Base-by-base conservation (phyloP, 1,140 invertebrate species). In the Nebria ingens region DNA sequence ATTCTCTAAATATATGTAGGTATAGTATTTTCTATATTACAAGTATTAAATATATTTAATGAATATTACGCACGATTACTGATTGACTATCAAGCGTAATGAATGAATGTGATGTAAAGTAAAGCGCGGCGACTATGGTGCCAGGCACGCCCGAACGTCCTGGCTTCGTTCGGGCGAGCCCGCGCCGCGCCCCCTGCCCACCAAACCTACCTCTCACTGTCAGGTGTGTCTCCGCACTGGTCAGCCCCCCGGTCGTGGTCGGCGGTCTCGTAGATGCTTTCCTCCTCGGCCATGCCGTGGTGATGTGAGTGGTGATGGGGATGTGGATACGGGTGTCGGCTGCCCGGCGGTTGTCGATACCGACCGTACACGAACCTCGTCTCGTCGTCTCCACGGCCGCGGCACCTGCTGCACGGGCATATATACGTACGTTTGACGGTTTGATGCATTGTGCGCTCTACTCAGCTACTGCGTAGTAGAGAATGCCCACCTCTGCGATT, bases 261-360 rank as follows among this genome's bases (percentile, higher is more conserved):
- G 60, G 87, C 87, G 64, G 83, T 87, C 75, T 89, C 87, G 70
- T 90, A 89, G 62, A 90, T 86, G 68, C 86, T 84, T 71, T 90
- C 87, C 60, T 90, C 87, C 63, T 87, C 86, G 80, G 81, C 72
- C 79, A 73, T 64, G 69, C 70, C 58, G 66, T 64, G 71, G 65
- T 73, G 73, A 63, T 71, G 71, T 55, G 65, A 62, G 63, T 72
- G 73, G 61, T 76, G 74, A 65, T 74, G 74, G 56, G 68, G 68
- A 65, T 73, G 74, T 56, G 75, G 74, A 63, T 76, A 74, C 23
- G 73, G 66, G 52, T 72, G 67, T 13, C 84, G 79, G 64, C 83
- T 79, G 58, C 79, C 76, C 60, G 81, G 75, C 58, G 86, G 85
- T 62, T 86, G 85, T 62, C 87, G 77, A 71, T 88, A 91, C 61